These are phyloP conservation scores for Cyclargus thomasi DNA, from an alignment of 1,140 invertebrate genomes.

Conservation along the genomic window DNA sequence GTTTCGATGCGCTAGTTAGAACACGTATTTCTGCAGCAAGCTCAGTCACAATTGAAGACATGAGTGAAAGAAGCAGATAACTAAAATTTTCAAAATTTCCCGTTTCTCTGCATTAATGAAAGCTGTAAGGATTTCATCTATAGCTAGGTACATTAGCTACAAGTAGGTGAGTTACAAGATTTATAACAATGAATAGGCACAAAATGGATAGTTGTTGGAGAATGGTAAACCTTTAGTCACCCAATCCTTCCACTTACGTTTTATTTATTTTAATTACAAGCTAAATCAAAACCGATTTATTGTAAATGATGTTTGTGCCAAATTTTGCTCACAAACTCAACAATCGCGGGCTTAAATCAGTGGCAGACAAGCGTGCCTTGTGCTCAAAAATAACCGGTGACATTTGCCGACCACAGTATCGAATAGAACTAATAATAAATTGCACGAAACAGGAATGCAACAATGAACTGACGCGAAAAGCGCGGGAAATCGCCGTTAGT, in stretches of 20 bases:
- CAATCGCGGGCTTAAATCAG: conserved; percentile 21
- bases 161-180: too few relatives aligned
- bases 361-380: conserved; percentile 21
- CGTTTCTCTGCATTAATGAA: too few relatives aligned
- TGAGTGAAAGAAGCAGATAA: too few relatives aligned
- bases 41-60: too few relatives aligned
- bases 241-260: background rate
- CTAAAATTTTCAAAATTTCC: too few relatives aligned
- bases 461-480: conserved; percentile 18
- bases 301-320: conserved; percentile 8
- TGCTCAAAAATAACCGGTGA: conserved; percentile 26
- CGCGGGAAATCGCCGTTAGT: conserved; percentile 1
- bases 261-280: background rate
- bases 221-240: too few relatives aligned
- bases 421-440: conserved; percentile 25
- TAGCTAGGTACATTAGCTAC: too few relatives aligned
- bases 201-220: too few relatives aligned
- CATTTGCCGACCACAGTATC: conserved; percentile 24
- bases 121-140: too few relatives aligned
- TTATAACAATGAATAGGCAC: too few relatives aligned
- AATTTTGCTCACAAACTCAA: conserved; percentile 14
- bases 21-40: too few relatives aligned
- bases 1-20: too few relatives aligned
- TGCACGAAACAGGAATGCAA: conserved; percentile 25
- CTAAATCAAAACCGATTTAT: background rate